phyloP scores from a whole-genome alignment of 2,888 invertebrate species.

The Drosophila lutescens region DNA sequence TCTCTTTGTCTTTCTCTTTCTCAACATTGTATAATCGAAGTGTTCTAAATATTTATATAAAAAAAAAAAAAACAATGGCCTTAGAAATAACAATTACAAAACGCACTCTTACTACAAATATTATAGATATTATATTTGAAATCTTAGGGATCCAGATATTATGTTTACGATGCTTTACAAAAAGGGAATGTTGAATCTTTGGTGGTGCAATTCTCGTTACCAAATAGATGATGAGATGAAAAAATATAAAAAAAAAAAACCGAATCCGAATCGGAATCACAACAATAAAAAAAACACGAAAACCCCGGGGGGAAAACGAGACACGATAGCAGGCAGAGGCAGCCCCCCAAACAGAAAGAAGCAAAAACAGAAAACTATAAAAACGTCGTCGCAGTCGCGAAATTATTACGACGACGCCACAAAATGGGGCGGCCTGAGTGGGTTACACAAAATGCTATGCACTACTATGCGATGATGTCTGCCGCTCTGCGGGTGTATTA shows the following conservation, averaged over 20 bases:
- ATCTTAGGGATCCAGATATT: too few relatives aligned
- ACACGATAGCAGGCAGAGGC: slow-evolving; percentile 28
- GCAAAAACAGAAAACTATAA: slow-evolving; percentile 68
- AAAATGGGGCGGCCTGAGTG: slow-evolving; percentile 66
- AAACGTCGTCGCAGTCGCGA: slow-evolving; percentile 73
- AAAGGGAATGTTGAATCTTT: slow-evolving; percentile 12
- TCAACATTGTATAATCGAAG: slow-evolving; percentile 71
- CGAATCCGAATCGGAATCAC: slow-evolving; percentile 33
- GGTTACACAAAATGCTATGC: slow-evolving; percentile 62
- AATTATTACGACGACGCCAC: slow-evolving; percentile 72
- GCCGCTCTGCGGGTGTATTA: slow-evolving; percentile 9
- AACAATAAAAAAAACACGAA: slow-evolving; percentile 38
- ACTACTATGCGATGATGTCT: slow-evolving; percentile 18
- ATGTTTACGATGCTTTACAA: background rate
- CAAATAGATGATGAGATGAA: slow-evolving; percentile 70
- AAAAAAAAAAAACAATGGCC: background rate
- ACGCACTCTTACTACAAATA: too few relatives aligned
- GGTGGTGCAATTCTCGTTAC: slow-evolving; percentile 66
- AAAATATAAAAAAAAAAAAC: slow-evolving; percentile 18
- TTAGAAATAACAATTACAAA: too few relatives aligned
- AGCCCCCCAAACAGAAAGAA: slow-evolving; percentile 27
- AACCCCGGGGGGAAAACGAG: slow-evolving; percentile 1
- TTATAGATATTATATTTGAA: too few relatives aligned
- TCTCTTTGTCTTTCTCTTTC: background rate
- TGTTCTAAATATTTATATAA: slow-evolving; percentile 31